phyloP scores from a whole-genome alignment of 2,113 vertebrate species.

The Callocephalon fimbriatum region DNA sequence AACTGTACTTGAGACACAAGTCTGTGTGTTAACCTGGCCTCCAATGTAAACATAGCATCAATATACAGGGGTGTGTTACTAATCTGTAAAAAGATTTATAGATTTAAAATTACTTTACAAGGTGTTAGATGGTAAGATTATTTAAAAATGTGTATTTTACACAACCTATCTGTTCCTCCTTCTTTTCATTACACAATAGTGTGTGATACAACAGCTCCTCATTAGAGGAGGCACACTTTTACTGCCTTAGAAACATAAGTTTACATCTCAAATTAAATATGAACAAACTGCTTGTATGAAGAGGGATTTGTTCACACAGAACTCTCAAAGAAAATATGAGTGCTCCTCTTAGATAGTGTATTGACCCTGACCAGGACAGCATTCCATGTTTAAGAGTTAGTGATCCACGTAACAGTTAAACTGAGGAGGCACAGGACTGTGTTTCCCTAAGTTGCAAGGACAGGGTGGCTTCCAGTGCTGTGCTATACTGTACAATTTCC shows the following conservation, averaged over 20 bases:
- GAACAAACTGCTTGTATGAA: neutral
- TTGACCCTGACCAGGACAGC: neutral
- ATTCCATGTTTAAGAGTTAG: neutral
- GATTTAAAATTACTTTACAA: conserved; percentile 2
- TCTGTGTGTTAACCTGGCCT: neutral
- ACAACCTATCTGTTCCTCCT: neutral
- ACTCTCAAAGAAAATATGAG: neutral
- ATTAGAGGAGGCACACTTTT: neutral
- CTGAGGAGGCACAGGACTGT: neutral
- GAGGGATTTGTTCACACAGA: neutral
- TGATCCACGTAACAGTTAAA: neutral
- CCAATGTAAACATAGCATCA: neutral
- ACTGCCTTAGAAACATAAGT: neutral
- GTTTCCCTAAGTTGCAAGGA: neutral
- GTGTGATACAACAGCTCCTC: neutral
- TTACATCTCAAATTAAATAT: neutral
- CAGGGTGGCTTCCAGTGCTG: neutral
- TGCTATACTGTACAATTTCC: neutral
- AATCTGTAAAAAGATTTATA: neutral
- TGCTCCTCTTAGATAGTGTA: neutral
- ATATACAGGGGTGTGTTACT: neutral
- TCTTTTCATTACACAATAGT: neutral
- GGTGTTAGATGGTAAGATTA: neutral
- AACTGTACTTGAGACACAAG: neutral
- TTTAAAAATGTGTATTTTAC: neutral